Percentiles rank a stretch among this genome's conserved stretches.
Conservation (phyloP, 2,113 vertebrate species). For the Seriola aureovittata region DNA sequence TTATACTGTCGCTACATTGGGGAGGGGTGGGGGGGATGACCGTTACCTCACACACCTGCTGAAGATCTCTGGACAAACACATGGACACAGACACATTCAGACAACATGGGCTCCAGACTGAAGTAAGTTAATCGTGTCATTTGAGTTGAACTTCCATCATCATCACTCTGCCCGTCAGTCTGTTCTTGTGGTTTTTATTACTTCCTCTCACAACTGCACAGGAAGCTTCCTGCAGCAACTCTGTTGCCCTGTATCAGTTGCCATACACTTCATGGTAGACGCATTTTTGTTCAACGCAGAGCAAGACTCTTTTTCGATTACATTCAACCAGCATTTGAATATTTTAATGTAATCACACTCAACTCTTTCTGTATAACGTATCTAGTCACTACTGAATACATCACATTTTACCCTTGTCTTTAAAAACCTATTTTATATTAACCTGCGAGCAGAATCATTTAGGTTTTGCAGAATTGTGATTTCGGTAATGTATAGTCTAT, state of each 20-base stretch:
- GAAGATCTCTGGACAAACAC: constrained; percentile 54
- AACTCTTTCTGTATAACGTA: neutral
- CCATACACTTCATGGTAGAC: constrained; percentile 5
- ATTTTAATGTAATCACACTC: neutral
- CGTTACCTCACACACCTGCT: constrained; percentile 6
- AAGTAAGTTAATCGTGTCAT: constrained; percentile 75
- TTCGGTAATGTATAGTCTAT: neutral
- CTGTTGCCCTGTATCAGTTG: constrained; percentile 17
- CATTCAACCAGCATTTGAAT: neutral
- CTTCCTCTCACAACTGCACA: constrained; percentile 80
- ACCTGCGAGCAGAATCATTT: neutral
- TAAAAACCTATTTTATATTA: neutral
- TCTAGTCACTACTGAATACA: neutral
- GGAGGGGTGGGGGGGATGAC: constrained; percentile 19
- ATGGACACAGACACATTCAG: constrained; percentile 70
- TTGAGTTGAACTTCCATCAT: constrained; percentile 41
- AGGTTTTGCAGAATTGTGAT: neutral
- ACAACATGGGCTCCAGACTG: constrained; percentile 85
- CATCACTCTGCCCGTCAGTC: constrained; percentile 38
- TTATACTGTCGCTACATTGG: neutral
- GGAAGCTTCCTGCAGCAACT: constrained; percentile 68
- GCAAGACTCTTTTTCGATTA: neutral
- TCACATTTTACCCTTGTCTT: neutral
- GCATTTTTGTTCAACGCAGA: constrained; percentile 7
- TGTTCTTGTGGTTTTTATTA: constrained; percentile 70